Base-by-base conservation (phyloP, 2,888 invertebrate species). In the Ptychoptera contaminata region DNA sequence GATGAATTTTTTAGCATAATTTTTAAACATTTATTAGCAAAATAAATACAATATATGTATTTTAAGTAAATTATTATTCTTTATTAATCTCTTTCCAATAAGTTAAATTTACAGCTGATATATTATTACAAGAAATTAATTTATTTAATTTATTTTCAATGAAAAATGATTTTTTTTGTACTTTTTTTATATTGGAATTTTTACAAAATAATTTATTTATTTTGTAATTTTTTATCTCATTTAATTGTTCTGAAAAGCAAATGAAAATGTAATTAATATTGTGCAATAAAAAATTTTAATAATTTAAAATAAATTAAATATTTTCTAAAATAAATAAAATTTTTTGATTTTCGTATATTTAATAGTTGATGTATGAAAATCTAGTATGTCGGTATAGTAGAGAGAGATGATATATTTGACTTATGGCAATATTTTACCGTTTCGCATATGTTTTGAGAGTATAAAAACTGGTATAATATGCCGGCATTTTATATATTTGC, bases 121-220 rank as follows among this genome's bases (percentile, higher is more conserved):
- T 32, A 9, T 32, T 4, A 7, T 32, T n/a, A 32, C 32, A 32
- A 11, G 4, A 9, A 9, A 32, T n/a, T n/a, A 32, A 11, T 29
- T 12, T 12, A 31, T 47, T 48, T 11, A 1, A 16, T 2, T 16
- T 5, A 36, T 14, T 34, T 31, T 42, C 42, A 9, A 37, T n/a
- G 34, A 38, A 40, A 12, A 46, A 45, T 9, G 12, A 34, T 38
- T 35, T 23, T 11, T 36, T 5, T 15, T 43, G 42, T 1, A 61
- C 56, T 32, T 76, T 55, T 46, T 75, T 66, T 8, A 74, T 70
- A 58, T 80, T 78, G 40, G 72, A 71, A 55, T 79, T 79, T 57
- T 79, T 77, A 55, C 80, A 80, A 30, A 80, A 61, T n/a, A 81
- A 60, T 46, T 79, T 65, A 0, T 77, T 67, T 52, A 80, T 60